A percentile compares a stretch with the other conserved stretches of the same genome.
Evolutionary conservation across 2,888 invertebrate species (phyloP).

Genomic region (Phrixothrix hirtus): DNA sequence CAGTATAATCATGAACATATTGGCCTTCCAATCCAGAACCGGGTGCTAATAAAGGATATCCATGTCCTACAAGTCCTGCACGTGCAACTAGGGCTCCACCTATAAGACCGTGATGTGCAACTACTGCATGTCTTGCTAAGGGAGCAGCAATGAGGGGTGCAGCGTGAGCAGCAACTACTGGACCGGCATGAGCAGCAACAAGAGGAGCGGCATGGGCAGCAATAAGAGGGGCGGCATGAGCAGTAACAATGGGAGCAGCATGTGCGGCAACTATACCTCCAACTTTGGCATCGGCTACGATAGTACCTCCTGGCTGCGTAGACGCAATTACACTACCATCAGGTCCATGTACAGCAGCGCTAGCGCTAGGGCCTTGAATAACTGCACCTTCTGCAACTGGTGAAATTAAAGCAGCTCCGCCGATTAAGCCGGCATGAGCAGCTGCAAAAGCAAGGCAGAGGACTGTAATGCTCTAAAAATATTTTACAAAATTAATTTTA

Average conservation of each 20-base stretch:
- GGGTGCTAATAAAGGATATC: slow-evolving; percentile 36
- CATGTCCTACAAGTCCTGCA: slow-evolving; percentile 11
- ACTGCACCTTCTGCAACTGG: slow-evolving; percentile 38
- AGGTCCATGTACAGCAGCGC: slow-evolving; percentile 39
- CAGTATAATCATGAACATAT: slow-evolving; percentile 40
- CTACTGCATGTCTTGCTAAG: not conserved
- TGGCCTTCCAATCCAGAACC: slow-evolving; percentile 42
- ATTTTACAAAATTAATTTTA: not conserved
- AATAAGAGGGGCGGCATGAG: slow-evolving; percentile 5
- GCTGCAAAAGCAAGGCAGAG: slow-evolving; percentile 33
- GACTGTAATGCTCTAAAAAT: slow-evolving; percentile 25
- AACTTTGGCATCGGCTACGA: slow-evolving; percentile 35
- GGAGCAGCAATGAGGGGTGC: slow-evolving; percentile 7
- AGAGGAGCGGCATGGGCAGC: slow-evolving; percentile 10
- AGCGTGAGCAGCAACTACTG: not conserved
- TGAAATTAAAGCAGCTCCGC: slow-evolving; percentile 34
- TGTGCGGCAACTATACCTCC: slow-evolving; percentile 33
- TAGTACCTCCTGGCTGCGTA: slow-evolving; percentile 37
- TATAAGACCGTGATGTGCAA: slow-evolving; percentile 21
- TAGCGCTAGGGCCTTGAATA: slow-evolving; percentile 39
- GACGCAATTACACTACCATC: slow-evolving; percentile 42
- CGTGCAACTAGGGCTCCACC: slow-evolving; percentile 9
- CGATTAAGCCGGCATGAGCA: slow-evolving; percentile 35
- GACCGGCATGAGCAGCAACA: not conserved
- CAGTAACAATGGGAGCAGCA: slow-evolving; percentile 10